Evolutionary conservation across 1,140 invertebrate genomes (phyloP), one percentile per base, ranked within the genome.

Genomic region (Scylla paramamosain): DNA sequence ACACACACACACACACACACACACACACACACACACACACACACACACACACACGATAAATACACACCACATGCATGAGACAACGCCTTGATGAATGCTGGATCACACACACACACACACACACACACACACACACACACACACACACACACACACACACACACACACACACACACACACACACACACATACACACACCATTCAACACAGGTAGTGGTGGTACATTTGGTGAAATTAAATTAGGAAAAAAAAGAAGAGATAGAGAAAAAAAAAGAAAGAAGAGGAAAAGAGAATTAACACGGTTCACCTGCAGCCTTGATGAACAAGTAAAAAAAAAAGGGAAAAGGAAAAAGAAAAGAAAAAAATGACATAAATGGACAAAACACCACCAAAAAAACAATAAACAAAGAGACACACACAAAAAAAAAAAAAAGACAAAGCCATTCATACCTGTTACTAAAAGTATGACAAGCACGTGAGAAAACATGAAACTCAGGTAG

Each of bases 111-210:
- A 92, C 91, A 32, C 48, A 52, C 91, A 92, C 91, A 92, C 52
- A 77, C 52, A 92, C 52, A 90, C 52, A 59, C 52, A 77, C 67
- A 77, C n/a, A n/a, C 25, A 77, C 67, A 77, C 67, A 77, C 67
- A n/a, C 67, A 77, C 46, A 59, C 91, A 92, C 91, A 92, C 91
- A 92, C 91, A 32, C 48, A 52, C 91, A 92, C 91, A 92, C 52
- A 77, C 52, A 92, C 52, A 29, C 25, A 59, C 31, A 92, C 31
- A 67, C 52, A 92, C 52, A 90, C 39, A 90, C 16, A 91, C 45
- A 91, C 28, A 91, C 28, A 90, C 48, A 90, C n/a, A 16, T 10
- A 90, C 48, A 90, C n/a, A 45, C 10, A 46, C 67, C 20, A 77
- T n/a, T n/a, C n/a, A 77, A 77, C n/a, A 77, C n/a, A 77, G n/a